Evolutionary conservation across 2,888 invertebrate species (phyloP), one percentile per base, ranked within the genome.

Genomic region (Chloroclysta siterata): DNA sequence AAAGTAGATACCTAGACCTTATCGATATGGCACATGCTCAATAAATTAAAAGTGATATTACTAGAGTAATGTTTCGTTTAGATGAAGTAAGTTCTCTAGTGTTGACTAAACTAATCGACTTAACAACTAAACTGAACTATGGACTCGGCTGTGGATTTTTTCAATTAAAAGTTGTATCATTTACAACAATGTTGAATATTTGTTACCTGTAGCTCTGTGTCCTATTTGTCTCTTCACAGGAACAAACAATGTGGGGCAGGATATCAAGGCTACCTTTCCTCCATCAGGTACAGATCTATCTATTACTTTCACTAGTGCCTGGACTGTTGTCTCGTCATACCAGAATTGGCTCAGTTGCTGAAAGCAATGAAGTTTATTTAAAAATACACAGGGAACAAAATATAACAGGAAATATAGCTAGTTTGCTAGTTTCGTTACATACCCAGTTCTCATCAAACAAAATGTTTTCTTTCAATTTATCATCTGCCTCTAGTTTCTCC

Each of bases 281-380:
- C 90, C 86, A 8, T 87, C 76, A 8, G 90, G 90, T 14, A 95
- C 88, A 5, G 90, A 83, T 66, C 92, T 87, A 51, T 95, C 80
- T 7, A 95, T 95, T 63, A 96, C 95, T 73, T 94, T 93, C 0
- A 96, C 95, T n/a, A 99, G 86, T 0, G 85, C 85, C 33, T 94
- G 90, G 47, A 97, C 95, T 0, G 99, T 99, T 3, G 93, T 84
- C 46, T 97, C 95, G 78, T 97, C 95, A 80, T 99, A 99, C 99
- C 99, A 99, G 92, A 99, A 99, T 88, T 99, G 99, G 81, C 98
- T 98, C 46, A 99, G 90, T 97, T 99, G 98, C 98, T 98, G 85
- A 8, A 93, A 91, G 41, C 36, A 46, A 55, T 60, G 44, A 5
- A 44, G 7, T 62, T 13, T 33, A 39, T 33, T 39, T 61, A 14